Evolutionary conservation across 2,113 vertebrate genomes (phyloP), one percentile per base, ranked within the genome.

Genomic region (Misgurnus mizolepis): DNA sequence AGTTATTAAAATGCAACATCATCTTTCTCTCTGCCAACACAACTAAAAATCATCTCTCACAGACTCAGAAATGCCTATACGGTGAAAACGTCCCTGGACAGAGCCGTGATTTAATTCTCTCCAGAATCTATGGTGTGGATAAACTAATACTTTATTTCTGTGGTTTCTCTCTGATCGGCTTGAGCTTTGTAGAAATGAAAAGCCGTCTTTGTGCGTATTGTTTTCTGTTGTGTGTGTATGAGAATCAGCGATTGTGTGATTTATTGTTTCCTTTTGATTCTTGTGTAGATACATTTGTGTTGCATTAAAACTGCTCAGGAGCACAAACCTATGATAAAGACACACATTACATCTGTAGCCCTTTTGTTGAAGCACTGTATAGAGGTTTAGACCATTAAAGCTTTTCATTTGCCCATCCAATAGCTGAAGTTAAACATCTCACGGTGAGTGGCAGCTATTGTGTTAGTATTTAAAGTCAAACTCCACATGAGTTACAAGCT

Each of bases 1-100:
- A 89, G 89, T 90, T 89, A 93, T 92, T 90, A 91, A 87, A 87
- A 88, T 88, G 87, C 70, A 89, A 47, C 45, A 47, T 34, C 27
- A 3, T 34, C 27, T 34, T 34, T 34, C 7, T 53, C 47, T 49
- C 8, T 22, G 22, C 1, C 22, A 22, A 22, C 22, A 22, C 22
- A 22, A 22, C 22, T 22, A 22, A 22, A 22, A 22, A 22, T 15
- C 47, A 39, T 11, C 49, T 53, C 14, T 53, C 34, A 68, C 67
- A 7, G 66, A 67, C 45, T n/a, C 40, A 22, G 41, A 67, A 45
- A 45, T 67, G 17, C 27, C 27, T 34, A 34, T 34, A 34, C 27
- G 27, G 27, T 34, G 27, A 34, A 34, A 3, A 34, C 27, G 27
- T 34, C 27, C 3, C 27, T 34, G 67, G 47, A 70, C 27, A 70